Evolutionary conservation across 2,113 vertebrate species (phyloP), one percentile per base, ranked within the genome.

Genomic region (Mus spicilegus): DNA sequence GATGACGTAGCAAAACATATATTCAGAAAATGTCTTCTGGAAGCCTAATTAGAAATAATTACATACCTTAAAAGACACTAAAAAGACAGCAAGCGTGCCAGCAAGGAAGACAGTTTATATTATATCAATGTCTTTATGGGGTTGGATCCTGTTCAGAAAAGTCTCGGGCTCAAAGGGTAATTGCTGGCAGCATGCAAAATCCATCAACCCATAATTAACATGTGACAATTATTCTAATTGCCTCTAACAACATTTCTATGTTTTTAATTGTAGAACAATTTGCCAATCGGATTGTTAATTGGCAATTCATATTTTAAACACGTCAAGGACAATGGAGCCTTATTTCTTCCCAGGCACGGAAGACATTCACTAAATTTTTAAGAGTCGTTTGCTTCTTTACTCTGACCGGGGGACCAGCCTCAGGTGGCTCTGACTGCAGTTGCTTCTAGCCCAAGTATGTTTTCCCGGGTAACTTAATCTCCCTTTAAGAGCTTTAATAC

Each of bases 141-240:
- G 98, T 98, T 99, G 98, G 98, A 98, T 95, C 93, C 26, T 30
- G 96, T 98, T 98, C 98, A 99, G 98, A 98, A 98, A 96, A 98
- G 96, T 85, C 96, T 97, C 97, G 96, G 92, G 97, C 98, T 98
- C 97, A 95, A 97, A 98, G 98, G 97, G 97, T 98, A 98, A 98
- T 98, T 98, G 98, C 97, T 98, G 98, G 98, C 98, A 98, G 97
- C 98, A 92, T 87, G 98, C 97, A 98, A 97, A 98, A 98, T 98
- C 98, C 98, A 98, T 98, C 98, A 98, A 98, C 97, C 98, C 97
- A 89, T 98, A 98, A 98, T 98, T 98, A 99, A 98, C 98, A 98
- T 95, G 96, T 97, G 95, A 98, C 98, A 98, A 98, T 98, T 98
- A 99, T 98, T 98, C 98, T 99, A 98, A 99, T 98, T 98, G 98